Evolutionary conservation across 2,888 invertebrate species (phyloP).

Genomic region (Parasteatoda lunata): DNA sequence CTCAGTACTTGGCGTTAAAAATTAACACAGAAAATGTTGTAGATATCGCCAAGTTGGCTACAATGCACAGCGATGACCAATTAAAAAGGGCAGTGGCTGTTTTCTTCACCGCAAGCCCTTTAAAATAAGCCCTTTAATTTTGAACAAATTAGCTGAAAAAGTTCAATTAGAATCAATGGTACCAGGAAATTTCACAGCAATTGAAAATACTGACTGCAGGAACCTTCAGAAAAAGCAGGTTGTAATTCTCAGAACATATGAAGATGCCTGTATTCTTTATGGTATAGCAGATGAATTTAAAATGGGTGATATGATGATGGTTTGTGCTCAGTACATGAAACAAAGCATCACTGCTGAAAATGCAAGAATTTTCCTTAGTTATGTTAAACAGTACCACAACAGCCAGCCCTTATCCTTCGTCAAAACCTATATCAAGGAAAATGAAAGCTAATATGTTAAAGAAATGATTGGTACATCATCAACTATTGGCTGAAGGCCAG

Average conservation of each 20-base stretch:
- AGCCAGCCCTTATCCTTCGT: too few species aligned
- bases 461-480: too few species aligned
- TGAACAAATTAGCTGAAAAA: not conserved
- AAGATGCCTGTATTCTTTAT: not conserved
- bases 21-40: not conserved
- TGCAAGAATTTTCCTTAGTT: too few species aligned
- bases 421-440: too few species aligned
- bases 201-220: not conserved
- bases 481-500: too few species aligned
- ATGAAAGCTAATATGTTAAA: too few species aligned
- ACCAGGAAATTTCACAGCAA: not conserved
- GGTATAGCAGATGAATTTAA: too few species aligned
- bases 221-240: not conserved
- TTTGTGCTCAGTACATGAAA: too few species aligned
- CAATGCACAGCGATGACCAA: not conserved
- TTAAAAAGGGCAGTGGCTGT: not conserved
- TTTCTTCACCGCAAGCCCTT: not conserved
- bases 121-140: not conserved
- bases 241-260: not conserved
- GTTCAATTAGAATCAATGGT: not conserved
- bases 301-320: too few species aligned
- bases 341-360: too few species aligned
- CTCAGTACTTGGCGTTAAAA: not conserved
- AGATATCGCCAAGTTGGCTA: not conserved
- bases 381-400: too few species aligned